Percentiles rank a stretch among this genome's conserved stretches.
Evolutionary conservation across 2,888 invertebrate species (phyloP).

Genomic region (Tachina grossa): DNA sequence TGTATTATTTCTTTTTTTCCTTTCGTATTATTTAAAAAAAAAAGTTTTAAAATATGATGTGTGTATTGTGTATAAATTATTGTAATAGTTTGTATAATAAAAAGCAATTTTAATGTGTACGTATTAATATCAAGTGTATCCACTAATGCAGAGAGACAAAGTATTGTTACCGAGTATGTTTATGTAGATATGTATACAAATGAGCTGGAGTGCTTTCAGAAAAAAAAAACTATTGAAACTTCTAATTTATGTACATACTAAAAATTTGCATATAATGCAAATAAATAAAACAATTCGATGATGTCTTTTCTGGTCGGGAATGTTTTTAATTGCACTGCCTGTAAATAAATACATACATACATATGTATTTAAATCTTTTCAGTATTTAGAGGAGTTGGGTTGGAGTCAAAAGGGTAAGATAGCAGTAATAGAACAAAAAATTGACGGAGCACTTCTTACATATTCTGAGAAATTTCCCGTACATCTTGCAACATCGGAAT

Average conservation of each 20-base stretch:
- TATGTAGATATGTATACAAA: background rate
- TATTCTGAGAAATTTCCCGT: constrained; percentile 94
- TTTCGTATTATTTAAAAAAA: constrained; percentile 43
- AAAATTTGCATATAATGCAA: background rate
- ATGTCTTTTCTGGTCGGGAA: constrained; percentile 34
- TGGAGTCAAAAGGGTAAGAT: constrained; percentile 91
- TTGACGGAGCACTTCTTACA: constrained; percentile 85
- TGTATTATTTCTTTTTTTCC: constrained; percentile 42
- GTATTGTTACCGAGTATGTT: background rate
- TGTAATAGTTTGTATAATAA: constrained; percentile 57
- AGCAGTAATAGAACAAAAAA: constrained; percentile 96
- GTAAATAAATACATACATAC: background rate
- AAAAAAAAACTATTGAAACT: too few relatives aligned
- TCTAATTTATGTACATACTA: background rate
- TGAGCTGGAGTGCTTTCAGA: too few relatives aligned
- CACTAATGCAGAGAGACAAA: background rate
- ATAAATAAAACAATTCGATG: constrained; percentile 40
- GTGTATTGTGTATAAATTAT: constrained; percentile 51
- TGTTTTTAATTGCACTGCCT: background rate
- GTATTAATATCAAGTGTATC: background rate
- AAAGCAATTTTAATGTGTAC: constrained; percentile 25
- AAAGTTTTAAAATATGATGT: constrained; percentile 53
- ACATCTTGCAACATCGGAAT: constrained; percentile 85
- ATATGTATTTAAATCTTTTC: constrained; percentile 73
- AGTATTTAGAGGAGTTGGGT: constrained; percentile 95